These are phyloP conservation scores for Phoxinus dragarum DNA, from an alignment of 2,797 vertebrate genomes.

Conservation along the genomic window DNA sequence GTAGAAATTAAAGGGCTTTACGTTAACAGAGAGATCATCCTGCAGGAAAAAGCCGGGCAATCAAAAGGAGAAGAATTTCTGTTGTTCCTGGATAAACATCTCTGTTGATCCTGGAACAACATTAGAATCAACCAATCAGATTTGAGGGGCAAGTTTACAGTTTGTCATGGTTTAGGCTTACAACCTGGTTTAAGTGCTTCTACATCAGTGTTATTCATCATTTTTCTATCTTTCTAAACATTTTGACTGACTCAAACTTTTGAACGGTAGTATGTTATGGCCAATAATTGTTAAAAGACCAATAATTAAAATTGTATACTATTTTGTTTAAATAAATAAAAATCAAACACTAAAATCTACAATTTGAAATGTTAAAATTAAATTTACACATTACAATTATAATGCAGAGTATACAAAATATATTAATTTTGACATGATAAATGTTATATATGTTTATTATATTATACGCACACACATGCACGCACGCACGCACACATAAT, in stretches of 20 bases:
- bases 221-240: no score
- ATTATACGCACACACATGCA: no score
- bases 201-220: no score
- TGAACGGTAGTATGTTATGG: neutral
- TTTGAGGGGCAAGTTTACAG: no score
- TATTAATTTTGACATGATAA: no score
- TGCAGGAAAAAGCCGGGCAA: neutral
- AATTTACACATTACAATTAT: neutral
- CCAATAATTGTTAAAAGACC: neutral
- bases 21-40: conserved; percentile 35
- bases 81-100: neutral
- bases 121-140: no score
- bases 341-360: neutral
- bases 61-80: neutral
- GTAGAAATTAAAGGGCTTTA: conserved; percentile 58
- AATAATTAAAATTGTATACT: neutral
- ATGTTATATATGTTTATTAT: no score
- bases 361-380: neutral
- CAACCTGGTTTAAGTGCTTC: no score
- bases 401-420: neutral
- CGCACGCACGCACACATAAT: no score
- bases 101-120: no score
- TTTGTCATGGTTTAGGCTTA: no score
- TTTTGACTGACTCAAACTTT: no score
- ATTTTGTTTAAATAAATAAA: neutral